Evolutionary conservation across 2,113 vertebrate genomes (phyloP), one percentile per base, ranked within the genome.

Genomic region (Terrapene triunguis): DNA sequence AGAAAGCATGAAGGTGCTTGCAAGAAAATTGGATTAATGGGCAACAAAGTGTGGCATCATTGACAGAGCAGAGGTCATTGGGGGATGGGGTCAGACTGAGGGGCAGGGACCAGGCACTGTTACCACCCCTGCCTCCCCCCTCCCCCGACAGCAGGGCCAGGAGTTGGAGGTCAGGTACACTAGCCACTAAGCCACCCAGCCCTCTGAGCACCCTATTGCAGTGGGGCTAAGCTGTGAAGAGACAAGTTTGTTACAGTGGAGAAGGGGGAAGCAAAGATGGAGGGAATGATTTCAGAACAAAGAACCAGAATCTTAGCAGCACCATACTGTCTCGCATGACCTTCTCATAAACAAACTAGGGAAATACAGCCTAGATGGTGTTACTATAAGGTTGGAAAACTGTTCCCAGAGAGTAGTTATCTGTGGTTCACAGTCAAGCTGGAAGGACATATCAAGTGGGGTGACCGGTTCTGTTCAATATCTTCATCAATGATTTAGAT

Each of bases 41-140:
- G 1, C 48, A 54, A 4, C 17, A 6, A 87, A 89, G n/a, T 25
- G 50, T 47, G 14, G 29, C 5, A 35, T 24, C 4, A 3, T 21
- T 69, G 55, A 0, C 0, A 32, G 32, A 84, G 59, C 69, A 62
- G 59, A 0, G 2, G 72, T n/a, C 50, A 85, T 2, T 27, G 27
- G 3, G 59, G 29, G 59, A 62, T 62, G 59, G n/a, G 38, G 65
- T 72, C 17, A 2, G n/a, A 72, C 35, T 72, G 19, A 5, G 17
- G 65, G 8, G 65, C 17, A 69, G 65, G 65, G 17, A 10, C 35
- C 65, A 38, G 35, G 17, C 17, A 35, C 8, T 69, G 65, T 69
- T 69, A 69, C 27, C 57, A 59, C 10, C 27, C 57, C 65, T 21
- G 6, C 16, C 35, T 14, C 44, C 6, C 44, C 44, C 44, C 44